Evolutionary conservation across 2,888 invertebrate genomes (phyloP).

Genomic region (Tenthredo livida): DNA sequence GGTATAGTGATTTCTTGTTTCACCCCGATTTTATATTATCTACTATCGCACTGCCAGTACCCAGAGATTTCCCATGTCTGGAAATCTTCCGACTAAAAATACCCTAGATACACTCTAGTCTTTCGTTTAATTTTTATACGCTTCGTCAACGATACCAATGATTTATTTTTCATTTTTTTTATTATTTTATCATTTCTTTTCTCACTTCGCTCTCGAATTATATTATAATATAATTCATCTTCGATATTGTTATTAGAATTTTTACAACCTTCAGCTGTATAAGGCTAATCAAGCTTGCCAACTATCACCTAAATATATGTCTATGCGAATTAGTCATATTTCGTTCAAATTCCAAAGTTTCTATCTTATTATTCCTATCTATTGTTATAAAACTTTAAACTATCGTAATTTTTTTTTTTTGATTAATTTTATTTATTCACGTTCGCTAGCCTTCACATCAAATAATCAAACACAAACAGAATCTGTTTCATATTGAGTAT

Average conservation of each 20-base stretch:
- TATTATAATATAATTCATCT: background rate
- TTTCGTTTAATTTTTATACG: background rate
- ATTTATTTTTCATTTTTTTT: background rate
- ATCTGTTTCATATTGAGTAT: background rate
- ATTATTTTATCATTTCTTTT: background rate
- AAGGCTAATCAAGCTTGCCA: background rate
- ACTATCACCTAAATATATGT: background rate
- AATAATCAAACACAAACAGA: background rate
- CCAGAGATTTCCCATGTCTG: background rate
- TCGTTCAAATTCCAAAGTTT: background rate
- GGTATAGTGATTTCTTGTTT: background rate
- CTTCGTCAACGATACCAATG: background rate
- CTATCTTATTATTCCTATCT: background rate
- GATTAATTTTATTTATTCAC: background rate
- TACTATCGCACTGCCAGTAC: background rate
- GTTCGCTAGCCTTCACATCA: background rate
- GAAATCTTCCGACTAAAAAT: constrained; percentile 7
- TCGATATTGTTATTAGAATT: background rate
- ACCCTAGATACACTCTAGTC: background rate
- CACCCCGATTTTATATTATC: background rate
- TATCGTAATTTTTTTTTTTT: background rate
- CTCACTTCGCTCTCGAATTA: background rate
- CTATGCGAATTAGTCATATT: background rate
- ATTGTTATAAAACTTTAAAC: background rate
- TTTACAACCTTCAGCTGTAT: background rate